Evolutionary conservation across 2,797 vertebrate genomes (phyloP).

Genomic region (Fundulus diaphanus): DNA sequence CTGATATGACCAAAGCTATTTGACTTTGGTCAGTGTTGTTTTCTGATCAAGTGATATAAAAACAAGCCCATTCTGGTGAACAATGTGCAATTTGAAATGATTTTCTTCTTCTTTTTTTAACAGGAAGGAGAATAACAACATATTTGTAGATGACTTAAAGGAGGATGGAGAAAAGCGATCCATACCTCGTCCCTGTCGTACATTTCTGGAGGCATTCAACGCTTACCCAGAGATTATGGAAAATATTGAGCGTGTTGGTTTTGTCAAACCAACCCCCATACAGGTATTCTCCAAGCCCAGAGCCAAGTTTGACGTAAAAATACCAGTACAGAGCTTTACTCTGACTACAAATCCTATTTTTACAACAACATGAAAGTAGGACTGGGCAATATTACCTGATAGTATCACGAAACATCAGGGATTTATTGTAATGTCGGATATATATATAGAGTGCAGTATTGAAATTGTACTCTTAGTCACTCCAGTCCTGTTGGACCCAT

Average conservation of each 20-base stretch:
- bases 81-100: neutral
- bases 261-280: conserved; percentile 92
- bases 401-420: no score
- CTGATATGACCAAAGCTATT: neutral
- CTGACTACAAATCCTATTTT: neutral
- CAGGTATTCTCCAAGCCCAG: conserved; percentile 81
- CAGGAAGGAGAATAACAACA: conserved; percentile 92
- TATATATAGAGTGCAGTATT: no score
- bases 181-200: conserved; percentile 88
- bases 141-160: conserved; percentile 92
- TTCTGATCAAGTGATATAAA: no score
- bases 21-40: no score
- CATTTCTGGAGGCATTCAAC: conserved; percentile 90
- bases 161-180: conserved; percentile 84
- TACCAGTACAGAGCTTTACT: neutral
- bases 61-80: neutral
- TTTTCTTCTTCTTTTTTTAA: conserved; percentile 9
- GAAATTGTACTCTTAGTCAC: no score
- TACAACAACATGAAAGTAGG: no score
- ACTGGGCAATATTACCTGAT: no score
- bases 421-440: no score
- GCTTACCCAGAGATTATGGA: conserved; percentile 90
- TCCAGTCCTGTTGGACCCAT: no score
- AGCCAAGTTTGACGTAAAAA: neutral
- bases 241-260: conserved; percentile 88